These are phyloP conservation scores for Lutjanus argentimaculatus DNA, from an alignment of 2,797 vertebrate genomes.

Conservation along the genomic window DNA sequence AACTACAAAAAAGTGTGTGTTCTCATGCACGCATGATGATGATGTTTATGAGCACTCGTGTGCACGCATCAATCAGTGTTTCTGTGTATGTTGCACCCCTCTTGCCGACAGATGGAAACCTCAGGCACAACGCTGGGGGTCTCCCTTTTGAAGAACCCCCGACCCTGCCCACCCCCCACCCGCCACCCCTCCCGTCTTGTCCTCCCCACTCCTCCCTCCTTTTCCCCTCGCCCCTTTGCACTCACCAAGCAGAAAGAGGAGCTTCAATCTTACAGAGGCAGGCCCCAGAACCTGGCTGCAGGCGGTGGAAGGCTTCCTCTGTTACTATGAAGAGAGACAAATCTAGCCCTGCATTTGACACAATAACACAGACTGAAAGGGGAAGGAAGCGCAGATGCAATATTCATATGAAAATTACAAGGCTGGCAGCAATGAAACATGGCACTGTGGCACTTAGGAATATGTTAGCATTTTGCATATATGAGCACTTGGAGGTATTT, in stretches of 20 bases:
- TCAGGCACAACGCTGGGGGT: conserved; percentile 75
- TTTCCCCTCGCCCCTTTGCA: conserved; percentile 28
- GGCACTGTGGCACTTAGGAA: conserved; percentile 67
- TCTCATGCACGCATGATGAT: conserved; percentile 42
- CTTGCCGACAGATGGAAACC: conserved; percentile 82
- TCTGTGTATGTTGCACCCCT: conserved; percentile 60
- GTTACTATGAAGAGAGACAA: conserved; percentile 66
- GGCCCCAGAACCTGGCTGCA: conserved; percentile 75
- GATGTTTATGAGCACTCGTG: conserved; percentile 53
- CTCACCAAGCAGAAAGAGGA: conserved; percentile 70
- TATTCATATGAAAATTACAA: conserved; percentile 78
- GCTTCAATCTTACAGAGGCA: conserved; percentile 70
- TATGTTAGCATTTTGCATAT: conserved; percentile 73
- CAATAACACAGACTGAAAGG: conserved; percentile 64
- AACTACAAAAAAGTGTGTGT: conserved; percentile 36
- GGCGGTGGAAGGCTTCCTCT: conserved; percentile 73
- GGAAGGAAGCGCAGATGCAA: conserved; percentile 67
- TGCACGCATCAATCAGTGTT: conserved; percentile 55
- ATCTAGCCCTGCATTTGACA: conserved; percentile 71
- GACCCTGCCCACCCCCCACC: background rate
- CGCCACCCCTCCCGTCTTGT: background rate
- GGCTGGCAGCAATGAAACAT: conserved; percentile 71
- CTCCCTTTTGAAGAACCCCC: conserved; percentile 69
- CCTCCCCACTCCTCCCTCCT: background rate
- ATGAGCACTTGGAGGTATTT: conserved; percentile 65